Conservation (phyloP, 1,140 invertebrate species). For the Drosophila subobscura region DNA sequence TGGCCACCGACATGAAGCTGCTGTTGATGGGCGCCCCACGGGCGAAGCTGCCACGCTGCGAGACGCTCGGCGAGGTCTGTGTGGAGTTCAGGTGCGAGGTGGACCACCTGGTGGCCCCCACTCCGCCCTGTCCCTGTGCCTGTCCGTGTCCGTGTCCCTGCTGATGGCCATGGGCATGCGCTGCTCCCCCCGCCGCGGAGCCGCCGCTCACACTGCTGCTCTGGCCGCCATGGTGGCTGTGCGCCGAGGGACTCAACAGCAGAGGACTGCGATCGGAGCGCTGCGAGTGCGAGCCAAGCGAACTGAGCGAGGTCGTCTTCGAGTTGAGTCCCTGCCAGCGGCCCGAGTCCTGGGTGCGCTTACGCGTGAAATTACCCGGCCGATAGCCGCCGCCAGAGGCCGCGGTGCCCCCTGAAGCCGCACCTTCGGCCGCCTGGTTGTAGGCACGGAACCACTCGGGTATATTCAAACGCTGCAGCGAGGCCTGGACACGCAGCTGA, state of each 20-base stretch:
- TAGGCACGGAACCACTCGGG: constrained; percentile 91
- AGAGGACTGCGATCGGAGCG: constrained; percentile 82
- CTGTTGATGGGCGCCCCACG: constrained; percentile 80
- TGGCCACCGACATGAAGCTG: constrained; percentile 81
- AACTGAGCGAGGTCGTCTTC: constrained; percentile 91
- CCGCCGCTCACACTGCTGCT: constrained; percentile 30
- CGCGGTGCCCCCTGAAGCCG: constrained; percentile 1
- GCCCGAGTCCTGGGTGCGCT: constrained; percentile 88
- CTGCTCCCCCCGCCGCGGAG: not conserved
- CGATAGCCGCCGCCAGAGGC: constrained; percentile 53
- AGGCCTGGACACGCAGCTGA: constrained; percentile 95
- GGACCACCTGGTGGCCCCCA: constrained; percentile 90
- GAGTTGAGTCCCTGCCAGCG: constrained; percentile 90
- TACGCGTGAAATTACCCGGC: constrained; percentile 84
- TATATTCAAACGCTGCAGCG: constrained; percentile 95
- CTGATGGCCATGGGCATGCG: constrained; percentile 6
- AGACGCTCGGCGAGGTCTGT: constrained; percentile 86
- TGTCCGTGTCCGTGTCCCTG: constrained; percentile 21
- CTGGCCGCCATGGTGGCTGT: constrained; percentile 82
- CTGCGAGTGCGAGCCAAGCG: constrained; percentile 85
- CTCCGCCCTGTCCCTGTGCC: constrained; percentile 70
- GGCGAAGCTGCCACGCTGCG: constrained; percentile 81
- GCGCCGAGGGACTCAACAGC: constrained; percentile 81
- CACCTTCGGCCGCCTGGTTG: constrained; percentile 83
- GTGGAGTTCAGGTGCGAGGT: constrained; percentile 92